Conservation (phyloP, 2,888 invertebrate genomes). For the Drosophila rellima region DNA sequence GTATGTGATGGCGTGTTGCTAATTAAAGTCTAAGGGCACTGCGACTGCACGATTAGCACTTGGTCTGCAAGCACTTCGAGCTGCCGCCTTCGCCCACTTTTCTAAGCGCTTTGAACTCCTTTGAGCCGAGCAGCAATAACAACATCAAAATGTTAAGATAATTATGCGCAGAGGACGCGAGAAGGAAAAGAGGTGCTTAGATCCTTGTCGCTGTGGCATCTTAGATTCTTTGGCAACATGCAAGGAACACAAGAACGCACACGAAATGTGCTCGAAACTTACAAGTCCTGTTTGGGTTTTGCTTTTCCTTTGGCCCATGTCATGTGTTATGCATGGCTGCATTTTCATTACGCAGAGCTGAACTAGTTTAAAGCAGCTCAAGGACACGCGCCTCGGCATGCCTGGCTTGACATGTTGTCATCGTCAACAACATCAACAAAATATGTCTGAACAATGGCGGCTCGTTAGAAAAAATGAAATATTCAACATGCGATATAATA, state of each 20-base stretch:
- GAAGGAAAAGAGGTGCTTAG: conserved; percentile 23
- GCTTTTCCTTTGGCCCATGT: conserved; percentile 41
- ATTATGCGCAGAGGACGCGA: conserved; percentile 57
- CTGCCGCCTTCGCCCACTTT: conserved; percentile 5
- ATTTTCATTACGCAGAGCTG: conserved; percentile 73
- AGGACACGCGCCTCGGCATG: conserved; percentile 63
- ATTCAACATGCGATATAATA: conserved; percentile 32
- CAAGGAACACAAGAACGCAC: conserved; percentile 34
- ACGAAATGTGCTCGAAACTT: conserved; percentile 40
- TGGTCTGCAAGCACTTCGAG: conserved; percentile 32
- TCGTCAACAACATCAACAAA: conserved; percentile 43
- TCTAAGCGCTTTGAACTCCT: conserved; percentile 63
- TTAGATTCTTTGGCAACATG: conserved; percentile 48
- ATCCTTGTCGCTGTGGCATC: conserved; percentile 47
- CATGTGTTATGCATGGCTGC: conserved; percentile 72
- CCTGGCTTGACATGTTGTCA: conserved; percentile 59
- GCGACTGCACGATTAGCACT: conserved; percentile 59
- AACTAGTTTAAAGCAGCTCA: conserved; percentile 73
- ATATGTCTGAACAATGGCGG: conserved; percentile 52
- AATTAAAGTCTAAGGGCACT: conserved; percentile 63
- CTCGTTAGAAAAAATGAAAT: conserved; percentile 49
- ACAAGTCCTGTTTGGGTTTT: conserved; percentile 18
- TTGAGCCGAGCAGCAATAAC: conserved; percentile 36
- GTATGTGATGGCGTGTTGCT: conserved; percentile 63
- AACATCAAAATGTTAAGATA: conserved; percentile 57